Conservation (phyloP, 2,888 invertebrate genomes). For the Megastigmus dorsalis region DNA sequence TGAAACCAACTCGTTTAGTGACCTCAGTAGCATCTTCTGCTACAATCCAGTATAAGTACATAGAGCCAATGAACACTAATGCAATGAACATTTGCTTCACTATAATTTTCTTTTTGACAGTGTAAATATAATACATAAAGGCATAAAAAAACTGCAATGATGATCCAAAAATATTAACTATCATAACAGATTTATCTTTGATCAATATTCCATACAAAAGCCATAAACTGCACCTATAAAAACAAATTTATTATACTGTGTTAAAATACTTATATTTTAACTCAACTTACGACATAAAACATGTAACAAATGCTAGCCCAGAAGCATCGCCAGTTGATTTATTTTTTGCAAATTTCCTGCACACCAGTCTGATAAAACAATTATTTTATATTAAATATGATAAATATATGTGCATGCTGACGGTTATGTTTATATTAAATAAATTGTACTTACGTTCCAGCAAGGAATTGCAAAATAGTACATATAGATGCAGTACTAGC, state of each 20-base stretch:
- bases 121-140: conserved; percentile 83
- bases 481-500: conserved; percentile 82
- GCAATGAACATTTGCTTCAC: conserved; percentile 79
- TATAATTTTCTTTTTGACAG: conserved; percentile 81
- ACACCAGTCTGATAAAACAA: conserved; percentile 81
- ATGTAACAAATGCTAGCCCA: conserved; percentile 85
- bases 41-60: conserved; percentile 78
- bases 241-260: conserved; percentile 22
- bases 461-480: conserved; percentile 88
- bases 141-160: conserved; percentile 83
- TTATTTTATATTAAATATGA: too few relatives aligned
- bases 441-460: conserved; percentile 84
- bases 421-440: neutral
- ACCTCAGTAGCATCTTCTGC: conserved; percentile 77
- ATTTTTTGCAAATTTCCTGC: conserved; percentile 84
- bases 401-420: neutral
- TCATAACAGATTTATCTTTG: conserved; percentile 81
- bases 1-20: conserved; percentile 80
- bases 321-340: conserved; percentile 86
- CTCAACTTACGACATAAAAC: conserved; percentile 81
- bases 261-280: conserved; percentile 1
- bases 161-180: conserved; percentile 86
- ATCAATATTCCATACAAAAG: conserved; percentile 86
- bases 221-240: conserved; percentile 85
- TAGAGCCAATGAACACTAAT: conserved; percentile 75